A percentile compares a stretch with the other conserved stretches of the same genome.
Conservation (phyloP, 2,113 vertebrate genomes). For the Otis tarda region DNA sequence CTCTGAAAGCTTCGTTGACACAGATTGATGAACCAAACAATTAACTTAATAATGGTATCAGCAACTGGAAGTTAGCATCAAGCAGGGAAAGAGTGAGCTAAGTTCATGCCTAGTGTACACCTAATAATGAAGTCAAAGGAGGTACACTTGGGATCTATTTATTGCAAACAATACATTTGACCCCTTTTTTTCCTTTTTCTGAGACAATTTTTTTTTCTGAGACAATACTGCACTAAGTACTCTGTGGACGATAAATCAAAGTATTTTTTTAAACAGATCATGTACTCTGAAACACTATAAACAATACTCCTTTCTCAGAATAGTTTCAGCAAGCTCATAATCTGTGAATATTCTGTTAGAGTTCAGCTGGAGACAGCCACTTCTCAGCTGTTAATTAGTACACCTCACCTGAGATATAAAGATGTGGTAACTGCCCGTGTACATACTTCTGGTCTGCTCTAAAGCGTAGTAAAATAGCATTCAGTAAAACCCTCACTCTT, state of each 20-base stretch:
- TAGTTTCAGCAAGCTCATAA: not conserved
- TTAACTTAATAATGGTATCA: conserved; percentile 71
- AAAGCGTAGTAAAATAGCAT: not conserved
- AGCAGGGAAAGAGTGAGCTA: not conserved
- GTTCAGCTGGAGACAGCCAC: not conserved
- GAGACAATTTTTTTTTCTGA: conserved; percentile 7
- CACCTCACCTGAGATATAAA: not conserved
- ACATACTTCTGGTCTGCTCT: not conserved
- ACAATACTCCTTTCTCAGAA: not conserved
- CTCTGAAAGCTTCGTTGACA: conserved; percentile 70
- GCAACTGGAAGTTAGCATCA: conserved; percentile 25
- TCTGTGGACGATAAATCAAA: not conserved
- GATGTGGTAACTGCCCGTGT: not conserved
- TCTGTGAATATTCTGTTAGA: not conserved
- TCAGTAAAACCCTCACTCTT: not conserved
- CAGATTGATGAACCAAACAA: conserved; percentile 73
- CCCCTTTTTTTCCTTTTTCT: not conserved
- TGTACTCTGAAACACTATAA: not conserved
- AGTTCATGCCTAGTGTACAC: not conserved
- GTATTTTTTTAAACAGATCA: not conserved
- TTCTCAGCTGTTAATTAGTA: not conserved
- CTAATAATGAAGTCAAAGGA: conserved; percentile 6
- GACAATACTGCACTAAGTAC: not conserved
- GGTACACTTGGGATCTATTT: not conserved
- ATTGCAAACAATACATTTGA: conserved; percentile 6